A percentile compares a stretch with the other conserved stretches of the same genome.
These are phyloP conservation scores for Tadarida brasiliensis DNA, from an alignment of 2,797 vertebrate species.

Conservation along the genomic window DNA sequence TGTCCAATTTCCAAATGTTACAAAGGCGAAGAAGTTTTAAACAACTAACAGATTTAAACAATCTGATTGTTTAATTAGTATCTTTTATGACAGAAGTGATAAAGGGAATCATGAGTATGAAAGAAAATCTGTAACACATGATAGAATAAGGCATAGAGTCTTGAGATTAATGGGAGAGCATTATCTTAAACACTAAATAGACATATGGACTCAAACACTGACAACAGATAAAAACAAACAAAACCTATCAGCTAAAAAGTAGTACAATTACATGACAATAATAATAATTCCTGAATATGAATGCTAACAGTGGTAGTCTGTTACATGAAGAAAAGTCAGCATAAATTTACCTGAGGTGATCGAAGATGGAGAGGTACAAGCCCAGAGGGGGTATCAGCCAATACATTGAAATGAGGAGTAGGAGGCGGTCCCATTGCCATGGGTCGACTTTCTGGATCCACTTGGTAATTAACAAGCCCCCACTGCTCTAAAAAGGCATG, in stretches of 20 bases:
- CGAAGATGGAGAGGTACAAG: conserved; percentile 97
- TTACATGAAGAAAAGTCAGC: neutral
- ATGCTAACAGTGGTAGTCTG: neutral
- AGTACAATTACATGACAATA: neutral
- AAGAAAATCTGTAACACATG: neutral
- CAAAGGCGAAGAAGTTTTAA: neutral
- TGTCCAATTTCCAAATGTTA: neutral
- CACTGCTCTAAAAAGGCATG: conserved; percentile 99
- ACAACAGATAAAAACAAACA: neutral
- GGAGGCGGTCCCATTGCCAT: conserved; percentile 98
- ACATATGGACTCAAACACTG: neutral
- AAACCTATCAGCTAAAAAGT: neutral
- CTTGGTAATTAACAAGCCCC: conserved; percentile 99
- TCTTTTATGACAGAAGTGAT: neutral
- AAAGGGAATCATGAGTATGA: neutral
- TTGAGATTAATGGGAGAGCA: neutral
- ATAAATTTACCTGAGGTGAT: conserved; percentile 91
- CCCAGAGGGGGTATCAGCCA: conserved; percentile 97
- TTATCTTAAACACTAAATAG: neutral
- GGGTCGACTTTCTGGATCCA: conserved; percentile 96
- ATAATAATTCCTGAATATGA: neutral
- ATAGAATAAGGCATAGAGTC: neutral
- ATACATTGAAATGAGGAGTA: conserved; percentile 97
- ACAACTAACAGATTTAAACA: neutral
- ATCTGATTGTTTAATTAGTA: neutral